Conservation (phyloP, 2,797 vertebrate species). For the Arctocebus calabarensis region DNA sequence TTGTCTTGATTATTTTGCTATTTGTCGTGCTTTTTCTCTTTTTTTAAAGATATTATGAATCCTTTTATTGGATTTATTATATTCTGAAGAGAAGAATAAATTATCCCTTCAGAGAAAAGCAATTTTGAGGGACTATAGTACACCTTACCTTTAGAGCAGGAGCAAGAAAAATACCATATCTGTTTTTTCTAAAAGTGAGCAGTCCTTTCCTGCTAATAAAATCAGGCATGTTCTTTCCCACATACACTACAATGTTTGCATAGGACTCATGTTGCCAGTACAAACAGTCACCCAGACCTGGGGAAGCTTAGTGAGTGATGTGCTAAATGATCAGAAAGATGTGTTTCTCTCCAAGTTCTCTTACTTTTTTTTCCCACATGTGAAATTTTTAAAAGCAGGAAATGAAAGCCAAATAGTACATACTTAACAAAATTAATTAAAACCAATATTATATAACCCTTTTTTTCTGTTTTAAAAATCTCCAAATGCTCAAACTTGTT, state of each 20-base stretch:
- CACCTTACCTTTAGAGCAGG: background rate
- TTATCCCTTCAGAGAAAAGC: background rate
- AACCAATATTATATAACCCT: constrained; percentile 22
- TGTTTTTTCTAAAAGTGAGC: constrained; percentile 17
- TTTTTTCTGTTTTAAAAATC: constrained; percentile 51
- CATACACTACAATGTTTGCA: constrained; percentile 24
- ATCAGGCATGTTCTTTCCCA: constrained; percentile 20
- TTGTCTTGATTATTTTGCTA: background rate
- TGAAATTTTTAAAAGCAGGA: background rate
- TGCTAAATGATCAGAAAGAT: constrained; percentile 49
- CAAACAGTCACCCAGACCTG: background rate
- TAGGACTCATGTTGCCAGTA: constrained; percentile 5
- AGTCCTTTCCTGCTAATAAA: constrained; percentile 13
- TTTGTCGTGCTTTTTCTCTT: background rate
- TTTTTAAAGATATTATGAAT: constrained; percentile 22
- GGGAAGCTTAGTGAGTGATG: background rate
- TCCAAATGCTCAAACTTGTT: constrained; percentile 57
- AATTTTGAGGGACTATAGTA: background rate
- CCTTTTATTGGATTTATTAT: constrained; percentile 23
- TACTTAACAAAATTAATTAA: constrained; percentile 40
- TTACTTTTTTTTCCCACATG: constrained; percentile 44
- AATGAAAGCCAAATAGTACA: constrained; percentile 12
- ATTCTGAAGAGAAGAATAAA: constrained; percentile 1
- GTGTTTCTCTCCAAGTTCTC: constrained; percentile 38
- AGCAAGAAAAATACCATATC: constrained; percentile 18